Evolutionary conservation across 1,140 invertebrate genomes (phyloP).

Genomic region (Dryas iulia): DNA sequence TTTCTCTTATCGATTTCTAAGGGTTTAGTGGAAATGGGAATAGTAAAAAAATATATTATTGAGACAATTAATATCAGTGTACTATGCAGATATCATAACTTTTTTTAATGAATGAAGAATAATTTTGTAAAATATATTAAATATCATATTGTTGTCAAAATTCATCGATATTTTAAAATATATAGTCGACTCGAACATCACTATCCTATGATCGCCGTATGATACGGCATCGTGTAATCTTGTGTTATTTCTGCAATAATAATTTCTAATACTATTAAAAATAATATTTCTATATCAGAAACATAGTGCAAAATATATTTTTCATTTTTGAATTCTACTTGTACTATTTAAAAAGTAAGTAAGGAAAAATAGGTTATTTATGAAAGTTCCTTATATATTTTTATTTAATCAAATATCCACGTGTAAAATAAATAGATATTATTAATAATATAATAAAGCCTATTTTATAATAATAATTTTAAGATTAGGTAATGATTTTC

Average conservation of each 20-base stretch:
- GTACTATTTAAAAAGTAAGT: background rate
- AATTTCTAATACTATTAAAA: background rate
- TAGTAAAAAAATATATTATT: too few species aligned
- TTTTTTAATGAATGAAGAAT: too few species aligned
- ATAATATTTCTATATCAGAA: background rate
- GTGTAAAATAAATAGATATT: too few species aligned
- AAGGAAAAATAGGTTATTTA: background rate
- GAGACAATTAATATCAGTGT: too few species aligned
- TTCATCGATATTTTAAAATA: background rate
- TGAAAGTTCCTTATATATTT: background rate
- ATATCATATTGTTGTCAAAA: background rate
- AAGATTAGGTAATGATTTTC: too few species aligned
- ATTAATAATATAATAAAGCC: background rate
- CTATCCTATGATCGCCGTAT: background rate
- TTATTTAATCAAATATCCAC: background rate
- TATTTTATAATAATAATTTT: too few species aligned
- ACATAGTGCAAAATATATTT: too few species aligned
- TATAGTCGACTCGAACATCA: background rate
- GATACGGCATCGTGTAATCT: conserved; percentile 17
- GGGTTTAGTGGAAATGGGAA: too few species aligned
- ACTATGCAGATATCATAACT: too few species aligned
- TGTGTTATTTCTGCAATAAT: background rate
- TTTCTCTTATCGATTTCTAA: background rate
- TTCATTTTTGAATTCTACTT: background rate
- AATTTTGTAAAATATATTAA: too few species aligned